Base-by-base conservation (phyloP, 30 jellyfish, hydroid and myxozoan species). In the Aurelia coerulea region DNA sequence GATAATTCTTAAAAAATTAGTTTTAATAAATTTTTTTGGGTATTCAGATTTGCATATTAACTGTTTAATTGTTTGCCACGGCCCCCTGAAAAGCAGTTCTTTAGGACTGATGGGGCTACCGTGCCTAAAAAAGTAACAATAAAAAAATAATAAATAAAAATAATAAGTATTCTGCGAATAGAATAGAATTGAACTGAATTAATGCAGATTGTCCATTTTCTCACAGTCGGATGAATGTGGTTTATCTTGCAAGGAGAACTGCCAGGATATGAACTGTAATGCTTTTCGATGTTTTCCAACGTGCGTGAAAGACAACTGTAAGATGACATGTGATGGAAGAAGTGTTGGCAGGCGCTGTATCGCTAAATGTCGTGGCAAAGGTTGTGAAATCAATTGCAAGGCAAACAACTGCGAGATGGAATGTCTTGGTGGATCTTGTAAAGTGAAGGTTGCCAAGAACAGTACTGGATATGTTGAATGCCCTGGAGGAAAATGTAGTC, bases 221-320 rank as follows among this genome's bases (percentile, higher is more conserved):
- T 64, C 42, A 18, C 63, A 79, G 87, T 10, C 39, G 37, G 63
- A 76, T 14, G 78, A 76, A 19, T 76, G 87, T 59, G 56, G 33
- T 10, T 73, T 34, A 19, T 16, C 58, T 2, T 80, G 90, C 53
- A 33, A 46, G 72, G 53, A 80, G 51, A 50, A 80, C 19, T 80
- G 90, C 62, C 78, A 37, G 15, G 82, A 65, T 23, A 80, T 80
- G 82, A 52, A 66, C n/a, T 80, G 90, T 74, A 50, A 34, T 10
- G 66, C 90, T 34, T 10, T 4, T 31, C 49, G 19, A 23, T 80
- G 90, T 58, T 19, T 68, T 15, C 90, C 82, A 3, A 73, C 66
- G 0, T 80, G 90, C 74, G 39, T 4, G 4, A 69, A 52, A 65
- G 90, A 80, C 74, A 80, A 80, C 68, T 80, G 90, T 56, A 67